A percentile compares a stretch with the other conserved stretches of the same genome.
phyloP scores from a whole-genome alignment of 2,888 invertebrate genomes.

The Ochropleura plecta region DNA sequence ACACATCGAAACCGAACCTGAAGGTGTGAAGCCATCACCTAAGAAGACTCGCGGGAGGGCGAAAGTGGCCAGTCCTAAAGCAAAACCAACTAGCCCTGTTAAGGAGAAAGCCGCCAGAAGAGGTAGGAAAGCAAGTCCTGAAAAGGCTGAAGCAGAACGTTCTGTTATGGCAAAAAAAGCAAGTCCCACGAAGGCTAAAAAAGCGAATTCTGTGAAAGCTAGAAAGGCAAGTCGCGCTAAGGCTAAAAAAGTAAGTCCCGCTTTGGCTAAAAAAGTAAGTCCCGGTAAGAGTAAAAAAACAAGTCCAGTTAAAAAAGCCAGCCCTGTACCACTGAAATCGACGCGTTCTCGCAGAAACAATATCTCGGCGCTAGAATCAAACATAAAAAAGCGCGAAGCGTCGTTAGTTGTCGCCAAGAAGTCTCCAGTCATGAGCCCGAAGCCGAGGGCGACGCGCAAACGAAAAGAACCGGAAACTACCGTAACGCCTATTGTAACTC shows the following conservation, averaged over 20 bases:
- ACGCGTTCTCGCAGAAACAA: slow-evolving; percentile 64
- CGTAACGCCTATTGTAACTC: slow-evolving; percentile 30
- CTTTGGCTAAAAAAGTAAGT: background rate
- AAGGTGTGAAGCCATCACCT: slow-evolving; percentile 48
- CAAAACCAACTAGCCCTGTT: background rate
- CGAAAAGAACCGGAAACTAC: slow-evolving; percentile 48
- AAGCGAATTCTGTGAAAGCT: background rate
- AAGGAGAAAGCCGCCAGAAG: slow-evolving; percentile 3
- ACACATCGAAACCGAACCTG: slow-evolving; percentile 26
- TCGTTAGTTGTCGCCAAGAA: slow-evolving; percentile 78
- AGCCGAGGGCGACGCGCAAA: slow-evolving; percentile 45
- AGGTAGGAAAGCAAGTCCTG: slow-evolving; percentile 15
- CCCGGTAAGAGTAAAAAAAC: background rate
- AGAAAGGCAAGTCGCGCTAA: background rate
- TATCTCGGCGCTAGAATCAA: slow-evolving; percentile 34
- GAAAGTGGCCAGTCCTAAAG: slow-evolving; percentile 14
- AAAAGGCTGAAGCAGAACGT: slow-evolving; percentile 4
- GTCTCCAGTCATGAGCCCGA: slow-evolving; percentile 73
- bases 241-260: background rate
- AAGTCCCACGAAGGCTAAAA: background rate
- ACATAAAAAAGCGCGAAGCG: slow-evolving; percentile 67
- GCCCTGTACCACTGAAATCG: slow-evolving; percentile 35
- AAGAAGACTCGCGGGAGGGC: slow-evolving; percentile 56
- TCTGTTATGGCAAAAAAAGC: slow-evolving; percentile 12
- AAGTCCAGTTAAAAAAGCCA: background rate